Evolutionary conservation across 1,140 invertebrate genomes (phyloP).

Genomic region (Drosophila nikananu): DNA sequence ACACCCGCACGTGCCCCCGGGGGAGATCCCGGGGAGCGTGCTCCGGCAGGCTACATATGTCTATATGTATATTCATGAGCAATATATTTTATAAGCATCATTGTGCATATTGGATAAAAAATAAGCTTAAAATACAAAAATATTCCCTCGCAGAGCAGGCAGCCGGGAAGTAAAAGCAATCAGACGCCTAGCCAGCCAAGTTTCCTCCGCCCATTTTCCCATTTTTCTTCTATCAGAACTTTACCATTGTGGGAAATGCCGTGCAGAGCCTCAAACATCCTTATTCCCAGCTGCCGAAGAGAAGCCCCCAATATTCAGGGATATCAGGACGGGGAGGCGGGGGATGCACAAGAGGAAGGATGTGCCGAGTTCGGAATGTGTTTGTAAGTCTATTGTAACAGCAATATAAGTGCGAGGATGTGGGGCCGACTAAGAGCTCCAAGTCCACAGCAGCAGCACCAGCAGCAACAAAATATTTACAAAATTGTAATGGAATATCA

Average conservation of each 20-base stretch:
- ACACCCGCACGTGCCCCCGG: background rate
- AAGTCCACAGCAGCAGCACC: slow-evolving; percentile 38
- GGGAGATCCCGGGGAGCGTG: slow-evolving; percentile 16
- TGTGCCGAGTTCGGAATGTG: slow-evolving; percentile 63
- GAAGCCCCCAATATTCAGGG: slow-evolving; percentile 26
- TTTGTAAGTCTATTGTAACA: slow-evolving; percentile 79
- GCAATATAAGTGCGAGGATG: slow-evolving; percentile 59
- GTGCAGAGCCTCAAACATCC: slow-evolving; percentile 70
- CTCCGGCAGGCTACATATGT: slow-evolving; percentile 57
- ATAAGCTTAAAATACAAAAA: slow-evolving; percentile 81
- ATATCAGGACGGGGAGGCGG: background rate
- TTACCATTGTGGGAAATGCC: slow-evolving; percentile 73
- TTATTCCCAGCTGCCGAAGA: slow-evolving; percentile 43
- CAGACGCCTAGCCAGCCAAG: slow-evolving; percentile 66
- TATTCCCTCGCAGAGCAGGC: slow-evolving; percentile 62
- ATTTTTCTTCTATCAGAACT: slow-evolving; percentile 50
- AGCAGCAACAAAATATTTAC: slow-evolving; percentile 83
- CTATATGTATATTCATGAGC: slow-evolving; percentile 76
- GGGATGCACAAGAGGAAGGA: slow-evolving; percentile 25
- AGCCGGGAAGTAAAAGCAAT: slow-evolving; percentile 66
- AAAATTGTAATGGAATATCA: slow-evolving; percentile 84
- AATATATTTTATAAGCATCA: slow-evolving; percentile 83
- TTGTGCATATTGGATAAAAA: slow-evolving; percentile 83
- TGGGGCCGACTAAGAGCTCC: slow-evolving; percentile 53
- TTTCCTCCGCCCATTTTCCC: slow-evolving; percentile 2